A percentile compares a stretch with the other conserved stretches of the same genome.
phyloP scores from a whole-genome alignment of 92 coral and sea anemone species.

The Muricea muricata region DNA sequence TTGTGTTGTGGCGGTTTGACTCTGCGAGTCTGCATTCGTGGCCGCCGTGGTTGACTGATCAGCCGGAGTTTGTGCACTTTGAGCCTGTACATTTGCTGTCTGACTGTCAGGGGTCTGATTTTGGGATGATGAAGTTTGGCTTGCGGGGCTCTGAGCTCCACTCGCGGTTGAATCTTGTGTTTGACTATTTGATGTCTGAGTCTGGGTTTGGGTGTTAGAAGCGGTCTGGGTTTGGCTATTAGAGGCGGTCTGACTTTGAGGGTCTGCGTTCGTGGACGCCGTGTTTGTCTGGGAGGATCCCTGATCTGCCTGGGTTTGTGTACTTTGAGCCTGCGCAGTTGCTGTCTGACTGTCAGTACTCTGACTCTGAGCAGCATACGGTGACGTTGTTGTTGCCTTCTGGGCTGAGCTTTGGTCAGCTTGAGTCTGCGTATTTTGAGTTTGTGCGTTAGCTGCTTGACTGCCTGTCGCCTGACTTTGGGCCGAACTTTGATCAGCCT shows the following conservation, averaged over 20 bases:
- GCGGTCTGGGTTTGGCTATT: constrained; percentile 17
- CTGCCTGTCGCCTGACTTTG: constrained; percentile 11
- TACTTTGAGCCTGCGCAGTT: not conserved
- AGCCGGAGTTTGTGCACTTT: constrained; percentile 25
- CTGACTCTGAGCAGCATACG: not conserved
- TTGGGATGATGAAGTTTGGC: not conserved
- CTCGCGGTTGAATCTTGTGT: constrained; percentile 14
- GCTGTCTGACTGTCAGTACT: constrained; percentile 19
- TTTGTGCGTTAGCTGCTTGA: not conserved
- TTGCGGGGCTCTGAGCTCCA: not conserved
- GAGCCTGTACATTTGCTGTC: constrained; percentile 4
- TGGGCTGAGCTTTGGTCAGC: constrained; percentile 43
- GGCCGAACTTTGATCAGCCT: constrained; percentile 31
- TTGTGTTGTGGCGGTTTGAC: constrained; percentile 34
- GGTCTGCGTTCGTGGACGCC: not conserved
- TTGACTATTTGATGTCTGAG: constrained; percentile 22
- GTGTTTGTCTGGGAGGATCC: constrained; percentile 29
- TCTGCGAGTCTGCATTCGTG: no score
- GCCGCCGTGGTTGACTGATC: constrained; percentile 23
- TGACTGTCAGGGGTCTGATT: constrained; percentile 11
- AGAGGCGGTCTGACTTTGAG: constrained; percentile 8
- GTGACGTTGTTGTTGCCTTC: constrained; percentile 25
- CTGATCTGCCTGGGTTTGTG: constrained; percentile 33
- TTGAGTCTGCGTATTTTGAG: constrained; percentile 12
- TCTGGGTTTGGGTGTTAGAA: not conserved